phyloP scores from a whole-genome alignment of 1,140 invertebrate species.

The Melitaea cinxia region DNA sequence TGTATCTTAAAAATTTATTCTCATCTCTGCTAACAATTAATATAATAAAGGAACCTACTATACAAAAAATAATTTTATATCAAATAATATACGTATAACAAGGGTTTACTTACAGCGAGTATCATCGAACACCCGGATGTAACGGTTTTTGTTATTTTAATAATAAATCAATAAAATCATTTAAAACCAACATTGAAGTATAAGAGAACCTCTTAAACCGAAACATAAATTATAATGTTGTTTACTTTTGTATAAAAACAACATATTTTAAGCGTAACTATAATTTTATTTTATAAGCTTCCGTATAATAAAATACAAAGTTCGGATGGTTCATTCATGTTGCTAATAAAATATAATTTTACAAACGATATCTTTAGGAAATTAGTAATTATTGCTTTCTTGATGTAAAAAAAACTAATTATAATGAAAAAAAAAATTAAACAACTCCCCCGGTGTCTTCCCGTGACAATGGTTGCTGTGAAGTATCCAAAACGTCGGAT shows the following conservation, averaged over 20 bases:
- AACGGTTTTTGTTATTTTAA: not conserved
- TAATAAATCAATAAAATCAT: slow-evolving; percentile 31
- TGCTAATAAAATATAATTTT: not conserved
- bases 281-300: not conserved
- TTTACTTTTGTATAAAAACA: slow-evolving; percentile 2
- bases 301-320: slow-evolving; percentile 1
- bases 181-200: slow-evolving; percentile 5
- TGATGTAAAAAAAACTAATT: too few relatives aligned
- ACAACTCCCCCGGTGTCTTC: too few relatives aligned
- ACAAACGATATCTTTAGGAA: too few relatives aligned
- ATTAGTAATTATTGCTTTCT: too few relatives aligned
- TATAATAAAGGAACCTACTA: too few relatives aligned
- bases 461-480: too few relatives aligned
- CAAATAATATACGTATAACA: not conserved
- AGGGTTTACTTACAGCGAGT: slow-evolving; percentile 13
- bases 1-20: too few relatives aligned
- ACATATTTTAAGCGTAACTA: not conserved
- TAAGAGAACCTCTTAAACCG: not conserved
- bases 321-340: not conserved
- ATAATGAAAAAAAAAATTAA: too few relatives aligned
- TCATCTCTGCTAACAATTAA: too few relatives aligned
- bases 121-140: slow-evolving; percentile 18
- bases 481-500: too few relatives aligned
- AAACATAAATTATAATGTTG: slow-evolving; percentile 14
- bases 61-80: too few relatives aligned